Conservation (phyloP, 2,888 invertebrate species). For the Pseudoips prasinana region DNA sequence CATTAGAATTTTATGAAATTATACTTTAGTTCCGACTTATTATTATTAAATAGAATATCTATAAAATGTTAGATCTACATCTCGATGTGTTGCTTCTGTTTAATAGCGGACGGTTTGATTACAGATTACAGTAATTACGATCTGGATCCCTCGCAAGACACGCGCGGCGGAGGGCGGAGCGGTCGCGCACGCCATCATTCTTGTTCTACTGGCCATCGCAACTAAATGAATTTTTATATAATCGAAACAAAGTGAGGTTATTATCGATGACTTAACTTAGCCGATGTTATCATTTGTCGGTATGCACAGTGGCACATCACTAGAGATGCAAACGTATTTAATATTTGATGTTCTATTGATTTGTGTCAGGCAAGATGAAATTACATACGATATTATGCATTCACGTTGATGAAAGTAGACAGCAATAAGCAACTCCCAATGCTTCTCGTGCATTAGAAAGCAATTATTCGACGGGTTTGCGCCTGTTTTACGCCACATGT, state of each 20-base stretch:
- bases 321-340: too few species aligned
- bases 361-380: too few species aligned
- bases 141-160: slow-evolving; percentile 33
- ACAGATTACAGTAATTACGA: slow-evolving; percentile 58
- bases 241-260: background rate
- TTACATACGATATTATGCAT: slow-evolving; percentile 1
- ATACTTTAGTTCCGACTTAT: too few species aligned
- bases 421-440: slow-evolving; percentile 17
- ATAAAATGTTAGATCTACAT: slow-evolving; percentile 22
- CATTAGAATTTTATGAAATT: too few species aligned
- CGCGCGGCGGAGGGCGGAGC: slow-evolving; percentile 31
- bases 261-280: background rate
- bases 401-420: slow-evolving; percentile 18
- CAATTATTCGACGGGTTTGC: slow-evolving; percentile 41
- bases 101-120: slow-evolving; percentile 57
- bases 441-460: slow-evolving; percentile 37
- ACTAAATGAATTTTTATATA: slow-evolving; percentile 3
- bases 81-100: slow-evolving; percentile 50
- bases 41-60: too few species aligned
- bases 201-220: slow-evolving; percentile 1
- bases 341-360: too few species aligned
- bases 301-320: too few species aligned
- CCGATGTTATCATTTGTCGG: too few species aligned
- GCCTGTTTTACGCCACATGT: slow-evolving; percentile 42
- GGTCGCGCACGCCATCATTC: slow-evolving; percentile 32